Evolutionary conservation across 2,888 invertebrate genomes (phyloP).

Genomic region (Lathronympha strigana): DNA sequence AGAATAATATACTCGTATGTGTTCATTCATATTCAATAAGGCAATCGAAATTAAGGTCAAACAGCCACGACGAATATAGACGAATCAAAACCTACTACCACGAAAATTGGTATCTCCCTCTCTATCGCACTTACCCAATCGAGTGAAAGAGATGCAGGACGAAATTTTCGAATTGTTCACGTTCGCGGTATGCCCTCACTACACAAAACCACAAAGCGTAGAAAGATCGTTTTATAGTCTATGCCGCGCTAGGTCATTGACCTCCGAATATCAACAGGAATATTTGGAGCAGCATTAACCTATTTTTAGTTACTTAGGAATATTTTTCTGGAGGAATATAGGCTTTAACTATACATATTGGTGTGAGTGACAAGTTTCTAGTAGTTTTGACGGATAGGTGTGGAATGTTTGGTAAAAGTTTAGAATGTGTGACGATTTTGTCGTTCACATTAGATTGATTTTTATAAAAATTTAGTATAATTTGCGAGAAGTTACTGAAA

Average conservation of each 20-base stretch:
- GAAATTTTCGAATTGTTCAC: too few relatives aligned
- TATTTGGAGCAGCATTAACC: conserved; percentile 34
- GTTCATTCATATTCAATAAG: background rate
- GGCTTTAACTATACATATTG: background rate
- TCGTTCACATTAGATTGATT: too few relatives aligned
- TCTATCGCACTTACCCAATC: too few relatives aligned
- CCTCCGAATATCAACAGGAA: conserved; percentile 24
- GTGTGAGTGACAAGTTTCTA: background rate
- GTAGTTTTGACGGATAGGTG: background rate
- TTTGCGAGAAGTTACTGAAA: too few relatives aligned
- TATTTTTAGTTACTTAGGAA: conserved; percentile 29
- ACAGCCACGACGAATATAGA: background rate
- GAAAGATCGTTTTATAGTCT: conserved; percentile 32
- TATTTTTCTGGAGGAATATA: conserved; percentile 6
- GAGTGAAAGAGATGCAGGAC: too few relatives aligned
- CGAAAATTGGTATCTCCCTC: too few relatives aligned
- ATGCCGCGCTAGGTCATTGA: conserved; percentile 18
- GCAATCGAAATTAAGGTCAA: background rate
- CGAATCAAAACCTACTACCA: background rate
- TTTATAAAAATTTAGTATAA: too few relatives aligned
- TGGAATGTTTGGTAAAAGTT: background rate
- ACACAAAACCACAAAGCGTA: conserved; percentile 15
- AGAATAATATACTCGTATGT: too few relatives aligned
- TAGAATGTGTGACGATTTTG: background rate
- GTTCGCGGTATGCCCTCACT: too few relatives aligned